Evolutionary conservation across 2,888 invertebrate species (phyloP).

Genomic region (Oscheius sp.): DNA sequence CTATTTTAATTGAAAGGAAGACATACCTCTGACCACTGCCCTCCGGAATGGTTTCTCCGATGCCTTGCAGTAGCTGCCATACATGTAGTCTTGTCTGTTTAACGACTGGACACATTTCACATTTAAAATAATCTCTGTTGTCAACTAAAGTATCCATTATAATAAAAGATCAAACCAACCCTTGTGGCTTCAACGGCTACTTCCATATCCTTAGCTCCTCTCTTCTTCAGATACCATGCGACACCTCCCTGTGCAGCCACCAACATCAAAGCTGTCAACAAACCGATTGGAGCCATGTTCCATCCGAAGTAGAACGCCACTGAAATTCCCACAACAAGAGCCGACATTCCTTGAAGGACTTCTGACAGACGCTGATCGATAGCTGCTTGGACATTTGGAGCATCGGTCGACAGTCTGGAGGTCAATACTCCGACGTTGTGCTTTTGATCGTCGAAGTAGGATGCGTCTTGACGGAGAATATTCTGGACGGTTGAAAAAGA

Average conservation of each 20-base stretch:
- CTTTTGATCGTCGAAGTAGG: slow-evolving; percentile 72
- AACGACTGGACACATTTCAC: slow-evolving; percentile 72
- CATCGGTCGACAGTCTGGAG: slow-evolving; percentile 72
- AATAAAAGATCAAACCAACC: too few relatives aligned
- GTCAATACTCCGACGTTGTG: slow-evolving; percentile 71
- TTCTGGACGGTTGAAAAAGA: slow-evolving; percentile 63
- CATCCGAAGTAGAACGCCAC: slow-evolving; percentile 65
- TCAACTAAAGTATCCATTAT: slow-evolving; percentile 62
- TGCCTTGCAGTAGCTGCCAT: slow-evolving; percentile 48
- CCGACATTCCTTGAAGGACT: slow-evolving; percentile 55
- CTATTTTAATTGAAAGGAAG: neutral
- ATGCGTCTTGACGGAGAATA: slow-evolving; percentile 71
- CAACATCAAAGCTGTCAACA: slow-evolving; percentile 52
- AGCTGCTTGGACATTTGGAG: slow-evolving; percentile 72
- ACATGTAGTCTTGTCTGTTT: slow-evolving; percentile 71
- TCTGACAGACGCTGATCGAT: slow-evolving; percentile 64
- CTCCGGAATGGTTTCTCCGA: slow-evolving; percentile 50
- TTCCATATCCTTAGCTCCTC: slow-evolving; percentile 57
- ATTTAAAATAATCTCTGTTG: slow-evolving; percentile 72
- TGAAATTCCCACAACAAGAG: slow-evolving; percentile 55
- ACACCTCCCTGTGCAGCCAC: slow-evolving; percentile 52
- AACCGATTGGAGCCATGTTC: slow-evolving; percentile 65
- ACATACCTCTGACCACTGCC: slow-evolving; percentile 48
- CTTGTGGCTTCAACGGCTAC: slow-evolving; percentile 58
- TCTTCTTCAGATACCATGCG: slow-evolving; percentile 57